Conservation (phyloP, 2,797 vertebrate species). For the Nasua narica region DNA sequence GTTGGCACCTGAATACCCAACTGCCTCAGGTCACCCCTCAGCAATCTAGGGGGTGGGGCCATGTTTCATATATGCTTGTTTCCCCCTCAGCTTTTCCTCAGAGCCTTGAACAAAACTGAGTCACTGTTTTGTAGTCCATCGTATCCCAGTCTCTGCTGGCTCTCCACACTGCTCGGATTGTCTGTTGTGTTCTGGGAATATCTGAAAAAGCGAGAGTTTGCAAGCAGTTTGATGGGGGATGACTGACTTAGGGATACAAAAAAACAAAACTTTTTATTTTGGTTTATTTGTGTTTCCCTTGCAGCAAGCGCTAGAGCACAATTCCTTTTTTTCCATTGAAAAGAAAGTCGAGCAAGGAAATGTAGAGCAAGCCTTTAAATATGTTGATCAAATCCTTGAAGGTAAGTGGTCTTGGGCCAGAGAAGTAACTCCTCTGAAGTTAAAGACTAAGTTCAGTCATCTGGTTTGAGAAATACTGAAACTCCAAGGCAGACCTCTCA, state of each 20-base stretch:
- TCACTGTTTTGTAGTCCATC: not conserved
- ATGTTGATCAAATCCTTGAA: conserved; percentile 77
- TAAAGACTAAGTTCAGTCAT: not conserved
- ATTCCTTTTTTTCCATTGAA: conserved; percentile 75
- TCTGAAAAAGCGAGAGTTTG: not conserved
- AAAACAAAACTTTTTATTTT: not conserved
- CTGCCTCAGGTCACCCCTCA: not conserved
- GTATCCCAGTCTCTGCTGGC: not conserved
- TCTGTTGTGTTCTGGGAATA: not conserved
- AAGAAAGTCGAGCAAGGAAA: conserved; percentile 79
- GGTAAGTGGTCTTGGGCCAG: conserved; percentile 58
- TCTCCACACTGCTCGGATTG: not conserved
- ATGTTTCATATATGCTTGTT: not conserved
- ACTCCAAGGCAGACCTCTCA: not conserved
- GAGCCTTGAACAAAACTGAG: not conserved
- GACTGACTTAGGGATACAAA: not conserved
- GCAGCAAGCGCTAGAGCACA: conserved; percentile 77
- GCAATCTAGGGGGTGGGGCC: not conserved
- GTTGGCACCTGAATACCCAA: not conserved
- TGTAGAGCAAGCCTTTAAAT: conserved; percentile 73
- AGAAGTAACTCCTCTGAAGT: not conserved
- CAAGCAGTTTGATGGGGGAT: not conserved
- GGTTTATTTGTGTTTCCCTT: conserved; percentile 26
- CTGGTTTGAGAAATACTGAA: not conserved
- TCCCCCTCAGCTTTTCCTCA: not conserved